Base-by-base conservation (phyloP, 2,888 invertebrate species). In the Trichacis sp. region DNA sequence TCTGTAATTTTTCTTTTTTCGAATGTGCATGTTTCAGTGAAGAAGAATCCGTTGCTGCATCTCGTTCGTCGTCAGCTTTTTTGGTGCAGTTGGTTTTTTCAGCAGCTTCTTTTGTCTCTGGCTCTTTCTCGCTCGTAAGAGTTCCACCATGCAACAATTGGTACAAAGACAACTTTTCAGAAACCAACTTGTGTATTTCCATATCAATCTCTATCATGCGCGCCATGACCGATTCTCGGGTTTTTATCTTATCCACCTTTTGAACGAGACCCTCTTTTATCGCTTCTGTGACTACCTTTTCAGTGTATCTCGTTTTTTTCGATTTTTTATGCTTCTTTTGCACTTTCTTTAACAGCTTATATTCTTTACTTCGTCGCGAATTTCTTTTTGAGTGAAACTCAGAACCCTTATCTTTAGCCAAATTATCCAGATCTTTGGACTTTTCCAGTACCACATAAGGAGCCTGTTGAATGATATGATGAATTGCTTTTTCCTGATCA, bases 171-270 rank as follows among this genome's bases (percentile, higher is more conserved):
- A 89, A 87, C 73, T 89, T 89, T 74, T 89, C 88, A 73, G 87
- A 86, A 68, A 88, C 78, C 46, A 89, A 77, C 36, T 85, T 85
- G 70, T 88, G 88, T 71, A 89, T 88, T 74, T 88, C 87, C 62
- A 87, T 76, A 72, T 89, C 89, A 57, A 89, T 89, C 75, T 88
- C 87, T 69, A 88, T 87, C 88, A 89, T 88, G 77, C 88, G 85
- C 51, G 87, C 86, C 72, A 88, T 84, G 6, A 87, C 78, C 51
- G 85, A 85, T 52, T 76, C 81, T 38, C 65, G 72, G 1, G 76
- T 76, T 2, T 68, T 67, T 0, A 72, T 59, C 20, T 73, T 71
- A 0, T 68, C 55, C 0, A 73, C 64, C 24, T 69, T 64, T n/a
- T 63, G 36, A 6, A 75, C 64, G 12, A 60, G 55, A 1, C 53